Conservation (phyloP, 2,113 vertebrate genomes). For the Bubalus kerabau region DNA sequence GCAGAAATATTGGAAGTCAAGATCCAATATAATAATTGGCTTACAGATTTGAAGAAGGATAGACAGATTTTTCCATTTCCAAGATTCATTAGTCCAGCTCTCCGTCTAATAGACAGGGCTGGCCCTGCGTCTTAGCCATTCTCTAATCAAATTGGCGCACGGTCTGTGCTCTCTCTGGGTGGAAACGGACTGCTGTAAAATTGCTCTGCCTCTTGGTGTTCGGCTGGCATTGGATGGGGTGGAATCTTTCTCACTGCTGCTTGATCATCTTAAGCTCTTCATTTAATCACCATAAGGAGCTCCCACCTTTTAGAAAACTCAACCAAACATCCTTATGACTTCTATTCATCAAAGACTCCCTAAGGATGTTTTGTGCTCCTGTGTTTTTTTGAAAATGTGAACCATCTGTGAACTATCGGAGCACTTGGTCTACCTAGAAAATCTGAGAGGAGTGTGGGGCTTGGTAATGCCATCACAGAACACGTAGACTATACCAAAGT, state of each 20-base stretch:
- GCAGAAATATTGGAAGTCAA: constrained; percentile 58
- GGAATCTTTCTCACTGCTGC: not conserved
- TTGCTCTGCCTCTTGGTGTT: not conserved
- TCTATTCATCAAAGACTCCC: too few species aligned
- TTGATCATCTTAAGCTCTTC: not conserved
- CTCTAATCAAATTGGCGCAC: constrained; percentile 64
- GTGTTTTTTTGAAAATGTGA: not conserved
- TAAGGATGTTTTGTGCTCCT: not conserved
- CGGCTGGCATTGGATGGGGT: not conserved
- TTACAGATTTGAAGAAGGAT: constrained; percentile 55
- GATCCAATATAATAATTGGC: constrained; percentile 69
- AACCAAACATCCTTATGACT: not conserved
- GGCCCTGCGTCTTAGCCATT: constrained; percentile 51
- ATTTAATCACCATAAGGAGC: not conserved
- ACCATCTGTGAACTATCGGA: not conserved
- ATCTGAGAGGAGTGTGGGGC: not conserved
- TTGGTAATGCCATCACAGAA: not conserved
- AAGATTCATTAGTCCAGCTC: constrained; percentile 61
- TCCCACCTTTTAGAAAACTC: not conserved
- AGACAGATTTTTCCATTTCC: constrained; percentile 60
- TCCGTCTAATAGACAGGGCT: constrained; percentile 48
- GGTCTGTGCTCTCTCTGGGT: not conserved
- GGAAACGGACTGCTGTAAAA: not conserved
- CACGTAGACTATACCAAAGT: not conserved
- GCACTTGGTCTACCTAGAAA: not conserved